Conservation (phyloP, 2,888 invertebrate species). For the Linnaemya vulpina region DNA sequence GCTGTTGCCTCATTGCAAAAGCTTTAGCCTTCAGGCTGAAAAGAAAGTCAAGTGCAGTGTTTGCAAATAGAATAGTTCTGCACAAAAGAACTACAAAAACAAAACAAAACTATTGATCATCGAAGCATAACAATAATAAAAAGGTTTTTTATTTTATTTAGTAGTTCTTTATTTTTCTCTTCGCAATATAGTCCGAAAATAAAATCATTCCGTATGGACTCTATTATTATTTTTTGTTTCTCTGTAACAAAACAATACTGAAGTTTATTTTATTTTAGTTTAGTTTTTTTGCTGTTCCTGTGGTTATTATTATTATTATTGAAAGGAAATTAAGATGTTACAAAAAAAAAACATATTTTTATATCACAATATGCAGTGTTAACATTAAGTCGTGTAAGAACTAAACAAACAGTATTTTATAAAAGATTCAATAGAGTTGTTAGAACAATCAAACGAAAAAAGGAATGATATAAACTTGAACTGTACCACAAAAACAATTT, state of each 20-base stretch:
- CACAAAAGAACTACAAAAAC: slow-evolving; percentile 53
- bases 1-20: slow-evolving; percentile 24
- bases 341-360: slow-evolving; percentile 20
- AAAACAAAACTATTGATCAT: slow-evolving; percentile 54
- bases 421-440: slow-evolving; percentile 38
- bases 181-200: slow-evolving; percentile 40
- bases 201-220: slow-evolving; percentile 53
- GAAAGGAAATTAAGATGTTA: slow-evolving; percentile 62
- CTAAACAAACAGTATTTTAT: slow-evolving; percentile 52
- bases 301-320: slow-evolving; percentile 51
- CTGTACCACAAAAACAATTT: slow-evolving; percentile 41
- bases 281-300: background rate
- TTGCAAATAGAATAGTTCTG: slow-evolving; percentile 45
- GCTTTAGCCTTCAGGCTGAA: slow-evolving; percentile 66
- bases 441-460: background rate
- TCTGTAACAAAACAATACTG: slow-evolving; percentile 43
- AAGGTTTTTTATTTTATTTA: slow-evolving; percentile 51
- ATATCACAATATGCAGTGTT: slow-evolving; percentile 65
- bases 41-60: slow-evolving; percentile 67
- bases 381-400: slow-evolving; percentile 61
- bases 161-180: slow-evolving; percentile 26
- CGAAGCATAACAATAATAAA: slow-evolving; percentile 67
- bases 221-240: slow-evolving; percentile 47
- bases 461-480: slow-evolving; percentile 17
- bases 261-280: slow-evolving; percentile 11